These are phyloP conservation scores for Lepus americanus DNA, from an alignment of 2,113 vertebrate genomes.

Conservation along the genomic window DNA sequence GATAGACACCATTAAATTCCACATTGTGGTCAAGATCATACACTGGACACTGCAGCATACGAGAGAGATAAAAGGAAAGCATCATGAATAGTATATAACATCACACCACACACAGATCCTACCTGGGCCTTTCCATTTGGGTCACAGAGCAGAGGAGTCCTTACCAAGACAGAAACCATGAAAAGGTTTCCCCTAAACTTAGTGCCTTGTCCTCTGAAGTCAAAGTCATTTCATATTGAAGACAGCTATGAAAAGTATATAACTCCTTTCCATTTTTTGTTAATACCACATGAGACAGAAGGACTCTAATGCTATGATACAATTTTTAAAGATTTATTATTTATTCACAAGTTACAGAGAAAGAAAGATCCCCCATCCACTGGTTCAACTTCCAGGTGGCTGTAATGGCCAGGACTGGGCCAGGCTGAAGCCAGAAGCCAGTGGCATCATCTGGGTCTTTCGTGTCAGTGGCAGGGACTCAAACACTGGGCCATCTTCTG, in stretches of 20 bases:
- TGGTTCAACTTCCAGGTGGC: too few relatives aligned
- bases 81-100: neutral
- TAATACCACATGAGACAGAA: neutral
- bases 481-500: too few relatives aligned
- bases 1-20: constrained; percentile 91
- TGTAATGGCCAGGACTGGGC: too few relatives aligned
- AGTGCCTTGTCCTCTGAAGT: neutral
- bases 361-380: too few relatives aligned
- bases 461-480: too few relatives aligned
- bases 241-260: constrained; percentile 12
- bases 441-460: too few relatives aligned
- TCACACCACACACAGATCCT: neutral
- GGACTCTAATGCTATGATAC: neutral
- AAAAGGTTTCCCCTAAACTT: neutral
- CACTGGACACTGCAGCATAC: constrained; percentile 89
- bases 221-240: constrained; percentile 9
- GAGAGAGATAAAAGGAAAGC: neutral
- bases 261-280: neutral
- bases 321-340: neutral
- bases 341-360: too few relatives aligned
- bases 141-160: neutral
- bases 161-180: neutral
- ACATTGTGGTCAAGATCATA: constrained; percentile 91
- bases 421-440: too few relatives aligned
- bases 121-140: neutral